Evolutionary conservation across 2,888 invertebrate genomes (phyloP).

Genomic region (Gymnoscelis rufifasciata): DNA sequence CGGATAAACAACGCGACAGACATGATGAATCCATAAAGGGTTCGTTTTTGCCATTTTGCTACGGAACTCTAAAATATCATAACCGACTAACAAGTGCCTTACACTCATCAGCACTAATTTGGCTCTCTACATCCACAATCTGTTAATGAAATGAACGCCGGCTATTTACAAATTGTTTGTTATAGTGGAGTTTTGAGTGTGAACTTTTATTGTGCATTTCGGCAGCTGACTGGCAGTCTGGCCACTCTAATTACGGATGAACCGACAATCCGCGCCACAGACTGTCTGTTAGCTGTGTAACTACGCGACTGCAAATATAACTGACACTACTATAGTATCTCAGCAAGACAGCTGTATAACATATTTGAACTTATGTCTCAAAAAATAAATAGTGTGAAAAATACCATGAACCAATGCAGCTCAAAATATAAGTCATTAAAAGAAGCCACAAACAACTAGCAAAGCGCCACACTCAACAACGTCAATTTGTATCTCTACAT

Average conservation of each 20-base stretch:
- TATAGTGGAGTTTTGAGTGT: constrained; percentile 35
- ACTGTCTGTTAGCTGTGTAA: constrained; percentile 2
- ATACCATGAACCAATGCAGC: no score
- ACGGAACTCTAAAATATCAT: no score
- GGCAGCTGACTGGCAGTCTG: constrained; percentile 36
- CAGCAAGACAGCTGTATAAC: no score
- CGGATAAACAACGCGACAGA: no score
- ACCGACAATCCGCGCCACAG: constrained; percentile 39
- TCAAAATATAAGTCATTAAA: no score
- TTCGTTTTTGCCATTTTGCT: no score
- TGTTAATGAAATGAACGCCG: constrained; percentile 29
- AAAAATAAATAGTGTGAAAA: no score
- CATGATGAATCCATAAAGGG: no score
- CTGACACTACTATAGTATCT: no score
- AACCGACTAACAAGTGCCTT: constrained; percentile 10
- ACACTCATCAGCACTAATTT: constrained; percentile 18
- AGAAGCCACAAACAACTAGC: constrained; percentile 7
- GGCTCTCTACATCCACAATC: constrained; percentile 19
- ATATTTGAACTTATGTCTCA: no score
- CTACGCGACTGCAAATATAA: constrained; percentile 25
- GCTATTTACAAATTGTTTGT: constrained; percentile 38
- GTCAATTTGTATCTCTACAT: constrained; percentile 19
- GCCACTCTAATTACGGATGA: constrained; percentile 55
- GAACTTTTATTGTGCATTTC: constrained; percentile 39
- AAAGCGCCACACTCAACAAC: constrained; percentile 16